Evolutionary conservation across 2,888 invertebrate species (phyloP).

Genomic region (Cheilosia pagana): DNA sequence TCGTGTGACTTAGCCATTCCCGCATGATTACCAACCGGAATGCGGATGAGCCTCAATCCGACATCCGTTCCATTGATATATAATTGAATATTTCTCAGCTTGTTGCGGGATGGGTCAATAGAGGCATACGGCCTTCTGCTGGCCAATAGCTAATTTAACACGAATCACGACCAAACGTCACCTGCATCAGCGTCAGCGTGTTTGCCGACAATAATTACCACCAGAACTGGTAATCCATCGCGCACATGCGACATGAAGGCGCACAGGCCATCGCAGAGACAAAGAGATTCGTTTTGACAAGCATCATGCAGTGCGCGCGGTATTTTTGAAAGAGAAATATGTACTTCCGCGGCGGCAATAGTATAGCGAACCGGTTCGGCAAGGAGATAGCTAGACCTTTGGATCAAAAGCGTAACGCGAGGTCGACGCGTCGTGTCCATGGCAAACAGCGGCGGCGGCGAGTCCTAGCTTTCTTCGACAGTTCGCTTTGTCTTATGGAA

Average conservation of each 20-base stretch:
- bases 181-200: conserved; percentile 47
- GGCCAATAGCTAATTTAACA: conserved; percentile 53
- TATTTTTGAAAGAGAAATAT: conserved; percentile 50
- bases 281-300: conserved; percentile 63
- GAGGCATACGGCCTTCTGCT: not conserved
- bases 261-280: conserved; percentile 12
- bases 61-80: conserved; percentile 70
- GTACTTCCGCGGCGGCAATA: conserved; percentile 53
- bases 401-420: conserved; percentile 55
- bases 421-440: conserved; percentile 43
- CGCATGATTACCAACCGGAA: conserved; percentile 60
- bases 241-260: conserved; percentile 41
- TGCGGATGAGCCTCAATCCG: conserved; percentile 61
- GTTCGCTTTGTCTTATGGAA: conserved; percentile 61
- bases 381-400: conserved; percentile 54
- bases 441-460: conserved; percentile 9
- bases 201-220: conserved; percentile 52
- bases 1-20: conserved; percentile 41
- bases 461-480: conserved; percentile 51
- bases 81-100: conserved; percentile 57
- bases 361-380: conserved; percentile 34
- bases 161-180: conserved; percentile 54
- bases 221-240: conserved; percentile 42
- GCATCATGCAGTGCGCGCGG: conserved; percentile 46
- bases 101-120: not conserved